phyloP scores from a whole-genome alignment of 2,888 invertebrate genomes.

The Andrena dorsata region DNA sequence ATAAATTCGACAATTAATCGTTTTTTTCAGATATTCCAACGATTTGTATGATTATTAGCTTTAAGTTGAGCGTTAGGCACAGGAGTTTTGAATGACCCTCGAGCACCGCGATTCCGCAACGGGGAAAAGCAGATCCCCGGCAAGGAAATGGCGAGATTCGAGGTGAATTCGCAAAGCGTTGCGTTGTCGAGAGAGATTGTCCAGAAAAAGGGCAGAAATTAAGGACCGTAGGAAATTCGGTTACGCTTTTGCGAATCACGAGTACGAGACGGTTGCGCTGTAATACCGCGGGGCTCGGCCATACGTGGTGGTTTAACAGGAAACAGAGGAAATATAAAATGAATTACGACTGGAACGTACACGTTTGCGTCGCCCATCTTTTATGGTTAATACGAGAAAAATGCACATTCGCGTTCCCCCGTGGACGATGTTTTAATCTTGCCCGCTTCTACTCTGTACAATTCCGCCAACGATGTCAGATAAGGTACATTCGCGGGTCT shows the following conservation, averaged over 20 bases:
- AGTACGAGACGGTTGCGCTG: not conserved
- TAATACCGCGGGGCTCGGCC: not conserved
- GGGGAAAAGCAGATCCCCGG: not conserved
- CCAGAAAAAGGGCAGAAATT: conserved; percentile 46
- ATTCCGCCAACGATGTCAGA: conserved; percentile 31
- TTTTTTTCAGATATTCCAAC: too few species aligned
- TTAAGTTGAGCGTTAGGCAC: not conserved
- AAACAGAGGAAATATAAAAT: conserved; percentile 58
- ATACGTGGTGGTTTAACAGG: conserved; percentile 38
- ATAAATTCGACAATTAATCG: too few species aligned
- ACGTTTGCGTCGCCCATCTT: conserved; percentile 50
- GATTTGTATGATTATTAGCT: not conserved
- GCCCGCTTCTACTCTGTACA: conserved; percentile 21
- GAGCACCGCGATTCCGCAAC: not conserved
- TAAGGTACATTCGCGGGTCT: not conserved
- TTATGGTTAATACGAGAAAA: conserved; percentile 56
- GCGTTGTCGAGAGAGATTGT: conserved; percentile 22
- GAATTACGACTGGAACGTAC: conserved; percentile 56
- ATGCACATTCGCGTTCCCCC: conserved; percentile 34
- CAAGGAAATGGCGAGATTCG: conserved; percentile 28
- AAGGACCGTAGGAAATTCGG: conserved; percentile 52
- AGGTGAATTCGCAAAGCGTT: conserved; percentile 38
- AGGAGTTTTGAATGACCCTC: not conserved
- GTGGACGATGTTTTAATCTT: conserved; percentile 55
- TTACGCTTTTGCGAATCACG: conserved; percentile 48